Conservation (phyloP, 2,113 vertebrate genomes). For the Periophthalmus modestus region DNA sequence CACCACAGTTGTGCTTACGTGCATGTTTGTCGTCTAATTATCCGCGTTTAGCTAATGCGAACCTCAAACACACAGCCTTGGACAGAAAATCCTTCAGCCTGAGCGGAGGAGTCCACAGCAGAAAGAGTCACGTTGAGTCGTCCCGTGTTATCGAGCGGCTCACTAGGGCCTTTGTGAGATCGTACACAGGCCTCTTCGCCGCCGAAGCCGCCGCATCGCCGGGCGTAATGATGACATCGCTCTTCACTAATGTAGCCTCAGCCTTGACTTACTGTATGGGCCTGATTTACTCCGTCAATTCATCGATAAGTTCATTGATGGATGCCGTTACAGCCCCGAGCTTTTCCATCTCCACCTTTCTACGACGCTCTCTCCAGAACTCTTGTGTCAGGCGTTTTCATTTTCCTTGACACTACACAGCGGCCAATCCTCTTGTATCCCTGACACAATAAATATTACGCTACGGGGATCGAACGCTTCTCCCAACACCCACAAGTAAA, state of each 20-base stretch:
- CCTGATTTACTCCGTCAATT: slow-evolving; percentile 71
- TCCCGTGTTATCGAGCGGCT: slow-evolving; percentile 50
- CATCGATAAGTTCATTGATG: slow-evolving; percentile 65
- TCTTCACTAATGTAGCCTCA: slow-evolving; percentile 71
- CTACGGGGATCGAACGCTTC: slow-evolving; percentile 50
- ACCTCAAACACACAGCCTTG: slow-evolving; percentile 26
- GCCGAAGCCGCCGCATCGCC: slow-evolving; percentile 53
- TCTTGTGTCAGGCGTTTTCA: slow-evolving; percentile 48
- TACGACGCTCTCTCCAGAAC: slow-evolving; percentile 44
- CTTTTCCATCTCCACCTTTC: slow-evolving; percentile 43
- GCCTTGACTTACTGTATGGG: slow-evolving; percentile 70
- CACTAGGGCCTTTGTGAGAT: slow-evolving; percentile 49
- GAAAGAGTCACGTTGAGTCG: slow-evolving; percentile 35
- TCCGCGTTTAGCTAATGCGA: slow-evolving; percentile 4
- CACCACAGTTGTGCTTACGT: background rate
- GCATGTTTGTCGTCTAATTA: background rate
- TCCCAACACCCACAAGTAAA: slow-evolving; percentile 56
- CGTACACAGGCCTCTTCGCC: slow-evolving; percentile 51
- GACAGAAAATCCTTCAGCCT: slow-evolving; percentile 19
- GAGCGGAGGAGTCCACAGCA: slow-evolving; percentile 23
- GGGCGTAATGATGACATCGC: slow-evolving; percentile 74
- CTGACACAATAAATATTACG: slow-evolving; percentile 60
- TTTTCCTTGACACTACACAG: slow-evolving; percentile 43
- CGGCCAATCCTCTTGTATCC: slow-evolving; percentile 46
- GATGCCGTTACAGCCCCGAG: slow-evolving; percentile 43